These are phyloP conservation scores for Microplitis manilae DNA, from an alignment of 2,888 invertebrate genomes.

Conservation along the genomic window DNA sequence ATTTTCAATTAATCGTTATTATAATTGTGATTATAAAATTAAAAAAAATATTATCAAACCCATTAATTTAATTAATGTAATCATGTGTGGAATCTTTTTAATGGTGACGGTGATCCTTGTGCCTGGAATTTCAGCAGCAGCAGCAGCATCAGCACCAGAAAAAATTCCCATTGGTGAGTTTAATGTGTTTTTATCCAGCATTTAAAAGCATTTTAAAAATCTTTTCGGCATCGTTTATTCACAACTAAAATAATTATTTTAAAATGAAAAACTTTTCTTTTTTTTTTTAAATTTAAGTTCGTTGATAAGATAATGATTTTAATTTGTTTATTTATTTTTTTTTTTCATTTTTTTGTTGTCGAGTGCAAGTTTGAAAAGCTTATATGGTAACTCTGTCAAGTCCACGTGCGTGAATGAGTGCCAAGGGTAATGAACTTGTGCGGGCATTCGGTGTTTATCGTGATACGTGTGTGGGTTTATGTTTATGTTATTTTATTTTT, in stretches of 20 bases:
- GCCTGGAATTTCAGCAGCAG: constrained; percentile 45
- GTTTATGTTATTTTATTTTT: constrained; percentile 15
- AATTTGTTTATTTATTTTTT: background rate
- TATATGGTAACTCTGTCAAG: background rate
- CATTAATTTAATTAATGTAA: background rate
- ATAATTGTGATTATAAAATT: background rate
- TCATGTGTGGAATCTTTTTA: constrained; percentile 30
- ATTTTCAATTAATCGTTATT: background rate
- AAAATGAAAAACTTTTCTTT: too few species aligned
- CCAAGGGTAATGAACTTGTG: constrained; percentile 14
- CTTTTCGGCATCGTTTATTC: background rate
- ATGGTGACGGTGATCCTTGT: constrained; percentile 46
- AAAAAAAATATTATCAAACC: background rate
- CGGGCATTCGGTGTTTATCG: background rate
- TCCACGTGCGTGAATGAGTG: constrained; percentile 27
- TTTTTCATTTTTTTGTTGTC: background rate
- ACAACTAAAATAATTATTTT: too few species aligned
- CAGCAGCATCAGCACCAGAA: constrained; percentile 45
- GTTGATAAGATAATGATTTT: too few species aligned
- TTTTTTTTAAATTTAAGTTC: too few species aligned
- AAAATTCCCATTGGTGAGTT: constrained; percentile 54
- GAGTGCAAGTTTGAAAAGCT: background rate
- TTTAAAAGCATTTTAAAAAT: background rate
- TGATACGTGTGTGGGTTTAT: constrained; percentile 3
- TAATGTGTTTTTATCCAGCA: background rate